A percentile compares a stretch with the other conserved stretches of the same genome.
These are phyloP conservation scores for Avahi laniger DNA, from an alignment of 2,797 vertebrate species.

Conservation along the genomic window DNA sequence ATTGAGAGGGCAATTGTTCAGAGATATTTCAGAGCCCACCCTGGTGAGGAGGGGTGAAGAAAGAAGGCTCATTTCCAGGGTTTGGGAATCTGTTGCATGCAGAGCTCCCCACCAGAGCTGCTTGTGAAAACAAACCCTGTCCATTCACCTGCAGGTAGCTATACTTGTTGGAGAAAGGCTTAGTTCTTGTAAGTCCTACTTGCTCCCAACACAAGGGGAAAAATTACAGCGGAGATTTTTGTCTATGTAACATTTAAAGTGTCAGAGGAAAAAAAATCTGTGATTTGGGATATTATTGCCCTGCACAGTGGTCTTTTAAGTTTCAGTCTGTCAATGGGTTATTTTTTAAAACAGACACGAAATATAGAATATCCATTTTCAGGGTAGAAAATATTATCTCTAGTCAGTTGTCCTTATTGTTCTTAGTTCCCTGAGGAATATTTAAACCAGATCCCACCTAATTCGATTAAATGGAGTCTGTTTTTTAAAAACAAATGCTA, in stretches of 20 bases:
- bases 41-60: background rate
- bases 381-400: background rate
- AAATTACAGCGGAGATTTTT: background rate
- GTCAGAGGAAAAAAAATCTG: background rate
- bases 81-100: background rate
- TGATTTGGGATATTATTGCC: background rate
- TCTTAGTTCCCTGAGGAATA: background rate
- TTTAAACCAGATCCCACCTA: slow-evolving; percentile 42
- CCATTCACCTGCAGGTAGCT: background rate
- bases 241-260: background rate
- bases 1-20: background rate
- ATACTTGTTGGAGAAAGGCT: background rate
- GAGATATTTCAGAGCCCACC: background rate
- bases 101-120: background rate
- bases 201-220: background rate
- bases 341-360: background rate
- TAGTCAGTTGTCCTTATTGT: background rate
- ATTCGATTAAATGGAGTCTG: slow-evolving; percentile 46
- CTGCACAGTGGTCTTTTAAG: background rate
- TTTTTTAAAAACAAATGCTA: background rate
- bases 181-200: background rate
- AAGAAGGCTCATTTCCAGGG: background rate
- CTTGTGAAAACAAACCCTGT: background rate
- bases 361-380: background rate
- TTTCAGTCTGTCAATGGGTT: background rate